Conservation (phyloP, 1,140 invertebrate genomes). For the Doryteuthis pealeii region DNA sequence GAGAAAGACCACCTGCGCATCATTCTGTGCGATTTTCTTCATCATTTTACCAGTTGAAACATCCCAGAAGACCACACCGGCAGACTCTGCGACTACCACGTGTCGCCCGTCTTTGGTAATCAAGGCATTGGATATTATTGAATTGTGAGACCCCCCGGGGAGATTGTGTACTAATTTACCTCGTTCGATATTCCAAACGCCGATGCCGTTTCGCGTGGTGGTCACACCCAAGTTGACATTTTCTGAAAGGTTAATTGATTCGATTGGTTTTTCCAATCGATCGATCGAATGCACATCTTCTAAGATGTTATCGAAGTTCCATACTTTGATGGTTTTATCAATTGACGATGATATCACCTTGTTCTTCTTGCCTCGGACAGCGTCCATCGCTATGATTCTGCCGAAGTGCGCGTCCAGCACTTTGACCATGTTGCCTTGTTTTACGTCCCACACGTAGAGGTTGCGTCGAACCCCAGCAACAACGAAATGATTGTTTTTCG, state of each 20-base stretch:
- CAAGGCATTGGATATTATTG: slow-evolving; percentile 83
- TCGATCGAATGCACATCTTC: slow-evolving; percentile 96
- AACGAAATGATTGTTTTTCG: slow-evolving; percentile 85
- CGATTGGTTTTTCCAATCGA: slow-evolving; percentile 91
- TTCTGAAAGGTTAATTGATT: slow-evolving; percentile 69
- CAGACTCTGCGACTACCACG: slow-evolving; percentile 87
- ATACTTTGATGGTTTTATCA: slow-evolving; percentile 96
- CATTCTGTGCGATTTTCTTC: slow-evolving; percentile 73
- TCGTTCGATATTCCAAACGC: slow-evolving; percentile 89
- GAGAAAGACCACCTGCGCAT: slow-evolving; percentile 82
- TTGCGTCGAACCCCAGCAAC: slow-evolving; percentile 94
- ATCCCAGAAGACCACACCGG: slow-evolving; percentile 90
- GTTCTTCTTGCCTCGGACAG: slow-evolving; percentile 81
- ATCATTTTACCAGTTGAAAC: slow-evolving; percentile 76
- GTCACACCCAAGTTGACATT: slow-evolving; percentile 50
- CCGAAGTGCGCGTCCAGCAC: slow-evolving; percentile 95
- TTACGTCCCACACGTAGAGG: slow-evolving; percentile 90
- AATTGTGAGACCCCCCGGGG: slow-evolving; percentile 87
- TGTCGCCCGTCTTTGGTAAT: slow-evolving; percentile 83
- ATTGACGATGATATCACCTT: slow-evolving; percentile 94
- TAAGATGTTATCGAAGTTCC: slow-evolving; percentile 99
- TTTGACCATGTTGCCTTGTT: slow-evolving; percentile 75
- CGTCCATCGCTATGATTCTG: slow-evolving; percentile 87
- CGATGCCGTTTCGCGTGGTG: slow-evolving; percentile 79
- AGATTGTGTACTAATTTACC: slow-evolving; percentile 80